Evolutionary conservation across 2,888 invertebrate species (phyloP).

Genomic region (Yponomeuta sedellus): DNA sequence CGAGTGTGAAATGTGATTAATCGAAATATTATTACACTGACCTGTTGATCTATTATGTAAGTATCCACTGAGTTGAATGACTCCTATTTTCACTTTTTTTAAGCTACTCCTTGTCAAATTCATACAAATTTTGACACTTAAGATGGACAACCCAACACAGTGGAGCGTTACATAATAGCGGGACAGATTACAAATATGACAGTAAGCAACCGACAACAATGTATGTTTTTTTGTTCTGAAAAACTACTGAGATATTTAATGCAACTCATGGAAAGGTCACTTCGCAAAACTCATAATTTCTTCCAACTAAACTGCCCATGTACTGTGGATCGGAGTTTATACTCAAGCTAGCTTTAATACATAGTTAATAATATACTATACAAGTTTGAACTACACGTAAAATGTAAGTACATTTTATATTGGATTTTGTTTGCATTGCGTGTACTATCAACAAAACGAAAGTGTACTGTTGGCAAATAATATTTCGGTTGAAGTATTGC

Average conservation of each 20-base stretch:
- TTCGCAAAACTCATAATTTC: not conserved
- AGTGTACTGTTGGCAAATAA: not conserved
- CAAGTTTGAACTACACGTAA: slow-evolving; percentile 25
- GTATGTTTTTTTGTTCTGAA: not conserved
- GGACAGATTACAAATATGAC: no score
- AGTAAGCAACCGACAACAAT: no score
- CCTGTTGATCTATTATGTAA: no score
- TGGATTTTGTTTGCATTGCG: not conserved
- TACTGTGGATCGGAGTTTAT: slow-evolving; percentile 52
- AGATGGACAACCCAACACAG: no score
- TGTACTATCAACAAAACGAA: not conserved
- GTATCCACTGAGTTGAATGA: no score
- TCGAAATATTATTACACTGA: no score
- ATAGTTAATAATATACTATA: slow-evolving; percentile 30
- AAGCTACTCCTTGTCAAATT: no score
- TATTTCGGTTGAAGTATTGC: no score
- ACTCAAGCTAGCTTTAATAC: slow-evolving; percentile 39
- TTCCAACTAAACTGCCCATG: slow-evolving; percentile 22
- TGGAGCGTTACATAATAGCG: no score
- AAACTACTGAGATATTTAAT: not conserved
- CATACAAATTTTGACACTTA: no score
- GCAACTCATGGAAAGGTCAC: not conserved
- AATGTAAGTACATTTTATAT: slow-evolving; percentile 27
- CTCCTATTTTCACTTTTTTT: no score
- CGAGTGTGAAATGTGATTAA: no score